A percentile compares a stretch with the other conserved stretches of the same genome.
Evolutionary conservation across 2,113 vertebrate genomes (phyloP).

Genomic region (Apaloderma vittatum): DNA sequence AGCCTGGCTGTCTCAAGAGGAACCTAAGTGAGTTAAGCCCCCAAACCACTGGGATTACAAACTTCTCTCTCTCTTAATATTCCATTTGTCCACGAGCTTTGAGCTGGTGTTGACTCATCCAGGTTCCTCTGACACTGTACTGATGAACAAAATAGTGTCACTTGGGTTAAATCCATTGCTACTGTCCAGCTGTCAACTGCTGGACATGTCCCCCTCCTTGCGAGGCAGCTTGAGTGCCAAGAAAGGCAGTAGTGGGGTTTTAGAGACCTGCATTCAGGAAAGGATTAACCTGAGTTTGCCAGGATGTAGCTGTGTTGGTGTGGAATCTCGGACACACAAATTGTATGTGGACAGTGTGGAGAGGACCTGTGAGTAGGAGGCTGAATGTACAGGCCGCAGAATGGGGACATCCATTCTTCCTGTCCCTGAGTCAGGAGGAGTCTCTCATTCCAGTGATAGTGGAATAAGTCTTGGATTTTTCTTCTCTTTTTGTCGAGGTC

Average conservation of each 20-base stretch:
- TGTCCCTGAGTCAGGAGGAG: not conserved
- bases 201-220: accelerated
- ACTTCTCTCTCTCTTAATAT: not conserved
- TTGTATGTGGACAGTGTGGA: not conserved
- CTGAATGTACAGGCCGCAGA: not conserved
- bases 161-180: not conserved
- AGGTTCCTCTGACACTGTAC: not conserved
- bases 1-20: not conserved
- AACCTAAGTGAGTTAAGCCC: not conserved
- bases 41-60: not conserved
- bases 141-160: not conserved
- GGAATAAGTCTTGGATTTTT: not conserved
- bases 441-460: not conserved
- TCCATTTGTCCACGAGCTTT: not conserved
- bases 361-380: not conserved
- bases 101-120: not conserved
- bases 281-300: not conserved
- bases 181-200: not conserved
- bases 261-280: no score
- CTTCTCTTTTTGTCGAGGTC: not conserved
- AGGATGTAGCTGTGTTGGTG: not conserved
- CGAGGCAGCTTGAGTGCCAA: not conserved
- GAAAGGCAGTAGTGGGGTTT: not conserved
- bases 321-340: not conserved
- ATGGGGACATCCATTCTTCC: not conserved